A percentile compares a stretch with the other conserved stretches of the same genome.
Conservation (phyloP, 2,113 vertebrate genomes). For the Callocephalon fimbriatum region DNA sequence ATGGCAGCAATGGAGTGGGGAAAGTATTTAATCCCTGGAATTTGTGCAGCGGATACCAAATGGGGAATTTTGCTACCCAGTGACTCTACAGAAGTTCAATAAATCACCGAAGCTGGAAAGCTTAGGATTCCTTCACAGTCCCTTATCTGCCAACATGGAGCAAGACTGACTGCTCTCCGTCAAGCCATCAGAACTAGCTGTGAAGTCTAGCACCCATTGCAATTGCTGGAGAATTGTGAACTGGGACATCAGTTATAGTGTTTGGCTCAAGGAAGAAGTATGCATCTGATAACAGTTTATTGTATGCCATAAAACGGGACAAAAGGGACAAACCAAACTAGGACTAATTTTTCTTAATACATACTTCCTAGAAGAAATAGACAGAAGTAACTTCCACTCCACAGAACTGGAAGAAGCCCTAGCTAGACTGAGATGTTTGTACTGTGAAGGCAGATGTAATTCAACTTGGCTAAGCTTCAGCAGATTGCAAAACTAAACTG, state of each 20-base stretch:
- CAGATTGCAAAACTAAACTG: constrained; percentile 20
- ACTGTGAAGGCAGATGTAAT: not conserved
- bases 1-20: not conserved
- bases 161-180: not conserved
- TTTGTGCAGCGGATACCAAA: not conserved
- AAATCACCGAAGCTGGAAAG: not conserved
- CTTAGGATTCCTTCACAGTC: not conserved
- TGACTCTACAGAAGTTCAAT: not conserved
- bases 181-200: not conserved
- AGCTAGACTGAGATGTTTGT: not conserved
- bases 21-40: not conserved
- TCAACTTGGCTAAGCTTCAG: constrained; percentile 14
- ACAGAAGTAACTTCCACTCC: not conserved
- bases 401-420: not conserved
- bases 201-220: not conserved
- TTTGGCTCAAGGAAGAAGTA: not conserved
- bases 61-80: not conserved
- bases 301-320: not conserved
- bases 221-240: not conserved
- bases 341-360: not conserved
- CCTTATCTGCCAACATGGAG: not conserved
- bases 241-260: not conserved
- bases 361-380: not conserved
- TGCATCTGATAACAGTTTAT: not conserved
- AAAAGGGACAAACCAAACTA: not conserved